Conservation (phyloP, 1,140 invertebrate genomes). For the Leptonema lineaticorne region DNA sequence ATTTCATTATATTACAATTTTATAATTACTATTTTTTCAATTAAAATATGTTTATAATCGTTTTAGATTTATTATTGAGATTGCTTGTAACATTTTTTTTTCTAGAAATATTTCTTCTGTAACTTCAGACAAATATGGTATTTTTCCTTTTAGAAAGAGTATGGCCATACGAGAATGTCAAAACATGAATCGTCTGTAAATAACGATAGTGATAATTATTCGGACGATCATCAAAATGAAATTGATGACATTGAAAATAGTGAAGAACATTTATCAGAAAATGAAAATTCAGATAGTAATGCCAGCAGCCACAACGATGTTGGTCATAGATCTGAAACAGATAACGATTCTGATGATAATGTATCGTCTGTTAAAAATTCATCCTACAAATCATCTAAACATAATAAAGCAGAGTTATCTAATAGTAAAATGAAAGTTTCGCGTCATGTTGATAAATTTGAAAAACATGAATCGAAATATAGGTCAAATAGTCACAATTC, state of each 20-base stretch:
- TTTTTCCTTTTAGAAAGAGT: conserved; percentile 23
- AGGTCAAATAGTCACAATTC: conserved; percentile 8
- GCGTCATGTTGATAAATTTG: conserved; percentile 12
- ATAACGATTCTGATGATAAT: conserved; percentile 5
- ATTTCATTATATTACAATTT: neutral
- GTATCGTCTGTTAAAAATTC: neutral
- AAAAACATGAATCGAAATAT: conserved; percentile 15
- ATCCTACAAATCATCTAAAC: conserved; percentile 1
- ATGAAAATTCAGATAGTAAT: neutral
- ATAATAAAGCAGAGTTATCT: neutral
- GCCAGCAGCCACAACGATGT: neutral
- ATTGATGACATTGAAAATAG: neutral
- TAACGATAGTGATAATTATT: conserved; percentile 13
- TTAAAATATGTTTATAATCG: neutral
- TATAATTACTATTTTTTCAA: neutral
- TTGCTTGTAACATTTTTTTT: too few species aligned
- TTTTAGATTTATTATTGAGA: too few species aligned
- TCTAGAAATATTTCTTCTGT: conserved; percentile 6
- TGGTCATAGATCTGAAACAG: conserved; percentile 6
- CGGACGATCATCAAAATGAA: neutral
- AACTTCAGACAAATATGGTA: neutral
- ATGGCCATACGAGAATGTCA: neutral
- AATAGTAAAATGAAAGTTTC: conserved; percentile 6
- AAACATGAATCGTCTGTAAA: neutral
- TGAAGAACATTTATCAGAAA: neutral